Conservation (phyloP, 2,113 vertebrate species). For the Peromyscus polionotus region DNA sequence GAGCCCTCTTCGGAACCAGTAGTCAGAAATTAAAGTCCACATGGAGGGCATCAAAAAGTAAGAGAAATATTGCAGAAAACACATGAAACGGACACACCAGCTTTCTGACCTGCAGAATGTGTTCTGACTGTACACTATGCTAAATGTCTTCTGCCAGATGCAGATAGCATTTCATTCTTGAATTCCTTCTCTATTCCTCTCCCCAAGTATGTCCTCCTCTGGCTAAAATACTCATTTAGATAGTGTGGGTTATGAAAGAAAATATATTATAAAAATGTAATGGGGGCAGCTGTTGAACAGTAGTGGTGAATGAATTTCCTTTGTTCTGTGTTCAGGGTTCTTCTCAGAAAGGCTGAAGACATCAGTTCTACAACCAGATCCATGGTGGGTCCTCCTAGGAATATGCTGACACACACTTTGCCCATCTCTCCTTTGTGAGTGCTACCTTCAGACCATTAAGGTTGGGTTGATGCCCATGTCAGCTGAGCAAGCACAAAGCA, state of each 20-base stretch:
- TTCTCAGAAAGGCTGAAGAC: not conserved
- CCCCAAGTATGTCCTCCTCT: not conserved
- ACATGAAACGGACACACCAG: fast-evolving
- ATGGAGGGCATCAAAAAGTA: not conserved
- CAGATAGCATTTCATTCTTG: not conserved
- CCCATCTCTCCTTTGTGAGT: not conserved
- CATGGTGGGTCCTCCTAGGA: no score
- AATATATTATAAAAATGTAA: not conserved
- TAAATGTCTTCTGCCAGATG: not conserved
- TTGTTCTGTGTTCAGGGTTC: not conserved
- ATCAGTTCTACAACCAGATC: fast-evolving
- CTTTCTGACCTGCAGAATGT: not conserved
- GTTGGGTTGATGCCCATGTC: not conserved
- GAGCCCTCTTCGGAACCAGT: not conserved
- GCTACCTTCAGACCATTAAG: not conserved
- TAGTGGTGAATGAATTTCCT: not conserved
- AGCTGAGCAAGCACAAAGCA: no score
- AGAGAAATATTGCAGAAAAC: not conserved
- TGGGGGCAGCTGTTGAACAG: no score
- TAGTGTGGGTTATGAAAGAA: not conserved
- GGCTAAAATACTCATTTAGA: not conserved
- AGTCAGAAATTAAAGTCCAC: not conserved
- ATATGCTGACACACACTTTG: not conserved
- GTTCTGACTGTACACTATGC: not conserved
- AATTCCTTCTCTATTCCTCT: not conserved